Conservation (phyloP, 1,140 invertebrate genomes). For the Lepeophtheirus salmonis region DNA sequence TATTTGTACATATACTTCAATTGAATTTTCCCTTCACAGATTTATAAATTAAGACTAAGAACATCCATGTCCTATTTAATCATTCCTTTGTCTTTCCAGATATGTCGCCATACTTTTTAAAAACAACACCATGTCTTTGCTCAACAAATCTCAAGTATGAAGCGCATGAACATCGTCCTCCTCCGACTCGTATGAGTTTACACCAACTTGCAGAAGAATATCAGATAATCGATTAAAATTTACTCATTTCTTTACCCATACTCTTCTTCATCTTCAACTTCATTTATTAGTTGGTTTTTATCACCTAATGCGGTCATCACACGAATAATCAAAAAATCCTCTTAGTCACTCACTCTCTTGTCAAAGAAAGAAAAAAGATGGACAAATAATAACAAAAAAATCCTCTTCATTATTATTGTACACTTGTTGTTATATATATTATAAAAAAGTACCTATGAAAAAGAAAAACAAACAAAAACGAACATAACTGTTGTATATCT, state of each 20-base stretch:
- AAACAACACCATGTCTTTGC: conserved; percentile 17
- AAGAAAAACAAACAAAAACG: background rate
- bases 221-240: conserved; percentile 18
- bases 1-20: no score
- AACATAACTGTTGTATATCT: background rate
- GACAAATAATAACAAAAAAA: no score
- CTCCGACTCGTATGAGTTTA: conserved; percentile 6
- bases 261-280: conserved; percentile 19
- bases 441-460: no score
- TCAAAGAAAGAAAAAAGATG: no score
- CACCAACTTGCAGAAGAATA: conserved; percentile 18
- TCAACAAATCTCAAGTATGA: conserved; percentile 19
- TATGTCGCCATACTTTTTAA: conserved; percentile 19
- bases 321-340: no score
- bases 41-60: no score
- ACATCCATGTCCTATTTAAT: background rate
- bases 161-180: conserved; percentile 5
- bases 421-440: no score
- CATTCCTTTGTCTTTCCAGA: conserved; percentile 6
- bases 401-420: no score
- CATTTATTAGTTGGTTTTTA: conserved; percentile 18
- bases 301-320: conserved; percentile 11
- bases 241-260: conserved; percentile 18
- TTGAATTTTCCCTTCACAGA: no score
- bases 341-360: no score